phyloP scores from a whole-genome alignment of 2,888 invertebrate species.

The Calliphora vomitoria region DNA sequence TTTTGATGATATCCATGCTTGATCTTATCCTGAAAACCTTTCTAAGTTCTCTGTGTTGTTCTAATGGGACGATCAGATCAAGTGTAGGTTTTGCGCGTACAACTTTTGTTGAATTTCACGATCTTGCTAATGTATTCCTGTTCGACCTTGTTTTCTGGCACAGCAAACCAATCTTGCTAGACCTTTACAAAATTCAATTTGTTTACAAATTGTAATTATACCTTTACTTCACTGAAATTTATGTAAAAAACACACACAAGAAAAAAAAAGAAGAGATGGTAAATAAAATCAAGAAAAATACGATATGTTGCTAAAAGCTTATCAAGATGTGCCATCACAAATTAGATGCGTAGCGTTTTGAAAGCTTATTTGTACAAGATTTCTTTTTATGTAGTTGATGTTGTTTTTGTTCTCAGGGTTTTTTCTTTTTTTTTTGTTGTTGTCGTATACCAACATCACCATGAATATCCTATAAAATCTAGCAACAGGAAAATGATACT shows the following conservation, averaged over 20 bases:
- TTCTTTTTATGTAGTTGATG: conserved; percentile 39
- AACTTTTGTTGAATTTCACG: too few relatives aligned
- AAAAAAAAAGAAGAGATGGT: conserved; percentile 28
- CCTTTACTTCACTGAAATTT: conserved; percentile 32
- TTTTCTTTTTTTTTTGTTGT: conserved; percentile 40
- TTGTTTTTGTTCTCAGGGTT: conserved; percentile 32
- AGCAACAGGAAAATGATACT: conserved; percentile 5
- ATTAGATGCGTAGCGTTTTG: conserved; percentile 74
- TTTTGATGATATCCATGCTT: too few relatives aligned
- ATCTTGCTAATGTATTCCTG: too few relatives aligned
- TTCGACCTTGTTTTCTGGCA: too few relatives aligned
- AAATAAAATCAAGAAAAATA: conserved; percentile 56
- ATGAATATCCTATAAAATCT: conserved; percentile 51
- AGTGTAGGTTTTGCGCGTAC: too few relatives aligned
- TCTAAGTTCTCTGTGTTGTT: too few relatives aligned
- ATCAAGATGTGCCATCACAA: conserved; percentile 74
- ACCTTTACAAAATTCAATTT: not conserved
- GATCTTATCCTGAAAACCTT: too few relatives aligned
- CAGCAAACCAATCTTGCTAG: too few relatives aligned
- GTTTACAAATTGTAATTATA: not conserved
- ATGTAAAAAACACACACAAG: not conserved
- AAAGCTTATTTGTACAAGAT: conserved; percentile 73
- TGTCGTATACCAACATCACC: conserved; percentile 25
- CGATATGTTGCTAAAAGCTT: conserved; percentile 64
- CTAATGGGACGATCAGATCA: too few relatives aligned